phyloP scores from a whole-genome alignment of 2,113 vertebrate species.

The Jaculus jaculus region DNA sequence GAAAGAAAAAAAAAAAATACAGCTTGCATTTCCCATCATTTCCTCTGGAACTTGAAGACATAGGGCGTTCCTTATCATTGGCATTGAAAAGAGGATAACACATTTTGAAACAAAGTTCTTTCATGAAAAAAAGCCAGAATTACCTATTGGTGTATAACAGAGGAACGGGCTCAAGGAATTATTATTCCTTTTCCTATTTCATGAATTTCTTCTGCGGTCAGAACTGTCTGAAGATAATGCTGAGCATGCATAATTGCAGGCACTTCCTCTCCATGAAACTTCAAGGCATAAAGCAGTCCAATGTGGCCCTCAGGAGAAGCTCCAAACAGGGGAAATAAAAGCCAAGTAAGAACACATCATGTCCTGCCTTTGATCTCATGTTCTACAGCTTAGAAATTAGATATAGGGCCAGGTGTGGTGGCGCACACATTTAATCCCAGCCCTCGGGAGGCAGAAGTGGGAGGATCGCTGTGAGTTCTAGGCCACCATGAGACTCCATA shows the following conservation, averaged over 20 bases:
- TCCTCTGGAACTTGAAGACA: background rate
- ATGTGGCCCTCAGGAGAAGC: background rate
- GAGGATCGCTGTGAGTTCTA: too few species aligned
- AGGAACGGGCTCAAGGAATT: background rate
- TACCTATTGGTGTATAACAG: background rate
- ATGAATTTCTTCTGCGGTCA: background rate
- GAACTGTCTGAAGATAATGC: background rate
- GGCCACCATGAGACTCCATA: too few species aligned
- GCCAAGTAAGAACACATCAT: background rate
- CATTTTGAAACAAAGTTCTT: constrained; percentile 53
- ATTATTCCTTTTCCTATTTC: background rate
- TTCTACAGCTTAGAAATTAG: background rate
- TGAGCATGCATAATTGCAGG: background rate
- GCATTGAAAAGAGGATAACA: constrained; percentile 31
- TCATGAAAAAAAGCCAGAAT: background rate
- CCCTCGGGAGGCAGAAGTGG: too few species aligned
- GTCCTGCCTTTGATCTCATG: background rate
- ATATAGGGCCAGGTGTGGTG: too few species aligned
- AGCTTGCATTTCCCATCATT: background rate
- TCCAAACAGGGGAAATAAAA: too few species aligned
- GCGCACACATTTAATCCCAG: too few species aligned
- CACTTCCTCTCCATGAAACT: background rate
- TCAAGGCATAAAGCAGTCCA: too few species aligned
- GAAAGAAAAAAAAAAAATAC: background rate
- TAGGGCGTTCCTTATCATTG: background rate